Conservation (phyloP, 2,113 vertebrate genomes). For the Solea solea region DNA sequence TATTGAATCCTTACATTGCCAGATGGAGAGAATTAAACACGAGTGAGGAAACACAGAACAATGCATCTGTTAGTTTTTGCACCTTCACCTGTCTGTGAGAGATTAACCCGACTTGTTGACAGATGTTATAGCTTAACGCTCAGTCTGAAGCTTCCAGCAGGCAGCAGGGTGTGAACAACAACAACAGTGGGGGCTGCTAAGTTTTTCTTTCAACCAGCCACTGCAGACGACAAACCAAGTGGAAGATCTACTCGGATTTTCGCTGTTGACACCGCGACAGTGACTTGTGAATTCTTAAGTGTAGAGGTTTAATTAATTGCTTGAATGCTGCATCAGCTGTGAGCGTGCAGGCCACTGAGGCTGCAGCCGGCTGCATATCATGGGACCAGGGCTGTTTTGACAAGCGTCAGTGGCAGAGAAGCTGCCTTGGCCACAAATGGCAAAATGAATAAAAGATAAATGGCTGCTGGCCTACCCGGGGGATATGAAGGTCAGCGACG, state of each 20-base stretch:
- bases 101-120: slow-evolving; percentile 31
- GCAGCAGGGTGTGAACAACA: slow-evolving; percentile 36
- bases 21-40: slow-evolving; percentile 40
- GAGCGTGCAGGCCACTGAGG: background rate
- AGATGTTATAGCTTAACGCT: slow-evolving; percentile 43
- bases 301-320: background rate
- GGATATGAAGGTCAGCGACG: slow-evolving; percentile 75
- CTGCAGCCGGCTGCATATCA: slow-evolving; percentile 39
- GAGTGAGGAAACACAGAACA: slow-evolving; percentile 18
- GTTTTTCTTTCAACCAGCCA: background rate
- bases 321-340: background rate
- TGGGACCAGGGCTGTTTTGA: slow-evolving; percentile 62
- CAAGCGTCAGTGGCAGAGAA: slow-evolving; percentile 57
- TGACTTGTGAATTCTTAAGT: background rate
- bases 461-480: slow-evolving; percentile 63
- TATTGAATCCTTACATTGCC: slow-evolving; percentile 13
- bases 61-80: slow-evolving; percentile 17
- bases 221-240: slow-evolving; percentile 21
- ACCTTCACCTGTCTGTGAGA: slow-evolving; percentile 16
- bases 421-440: slow-evolving; percentile 71
- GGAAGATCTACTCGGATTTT: slow-evolving; percentile 5
- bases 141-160: slow-evolving; percentile 24
- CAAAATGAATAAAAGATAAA: slow-evolving; percentile 82
- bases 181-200: background rate
- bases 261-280: slow-evolving; percentile 11